Percentiles rank a stretch among this genome's conserved stretches.
These are phyloP conservation scores for Forficula auricularia DNA, from an alignment of 1,140 invertebrate genomes.

Conservation along the genomic window DNA sequence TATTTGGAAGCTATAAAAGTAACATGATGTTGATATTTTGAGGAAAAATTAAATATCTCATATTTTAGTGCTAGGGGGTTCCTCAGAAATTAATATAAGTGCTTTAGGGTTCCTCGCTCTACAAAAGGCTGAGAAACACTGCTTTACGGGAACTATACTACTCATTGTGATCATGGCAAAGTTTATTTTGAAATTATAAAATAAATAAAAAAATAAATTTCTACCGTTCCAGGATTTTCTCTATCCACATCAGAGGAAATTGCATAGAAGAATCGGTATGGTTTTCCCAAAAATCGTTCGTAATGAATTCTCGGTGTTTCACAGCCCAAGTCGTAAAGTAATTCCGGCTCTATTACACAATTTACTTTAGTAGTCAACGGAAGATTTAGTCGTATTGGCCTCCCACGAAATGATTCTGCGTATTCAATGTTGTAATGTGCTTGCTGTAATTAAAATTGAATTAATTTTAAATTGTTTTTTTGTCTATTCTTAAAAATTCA, in stretches of 20 bases:
- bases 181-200: too few species aligned
- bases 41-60: too few species aligned
- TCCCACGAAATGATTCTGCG: conserved; percentile 54
- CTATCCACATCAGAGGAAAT: conserved; percentile 72
- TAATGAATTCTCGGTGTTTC: conserved; percentile 72
- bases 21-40: too few species aligned
- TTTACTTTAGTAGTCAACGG: conserved; percentile 28
- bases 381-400: conserved; percentile 54
- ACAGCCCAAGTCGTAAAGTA: conserved; percentile 55
- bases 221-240: conserved; percentile 60
- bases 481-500: too few species aligned
- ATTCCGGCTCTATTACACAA: conserved; percentile 41
- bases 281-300: conserved; percentile 39
- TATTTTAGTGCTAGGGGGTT: too few species aligned
- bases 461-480: conserved; percentile 12
- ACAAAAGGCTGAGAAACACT: too few species aligned
- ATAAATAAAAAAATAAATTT: conserved; percentile 16
- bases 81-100: too few species aligned
- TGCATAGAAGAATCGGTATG: conserved; percentile 73
- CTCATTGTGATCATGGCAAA: too few species aligned
- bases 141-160: too few species aligned
- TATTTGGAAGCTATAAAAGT: too few species aligned
- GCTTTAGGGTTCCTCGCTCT: too few species aligned
- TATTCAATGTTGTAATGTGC: conserved; percentile 65
- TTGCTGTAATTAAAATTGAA: conserved; percentile 28